Percentiles rank a stretch among this genome's conserved stretches.
phyloP scores from a whole-genome alignment of 2,888 invertebrate genomes.

The Spilarctia lutea region DNA sequence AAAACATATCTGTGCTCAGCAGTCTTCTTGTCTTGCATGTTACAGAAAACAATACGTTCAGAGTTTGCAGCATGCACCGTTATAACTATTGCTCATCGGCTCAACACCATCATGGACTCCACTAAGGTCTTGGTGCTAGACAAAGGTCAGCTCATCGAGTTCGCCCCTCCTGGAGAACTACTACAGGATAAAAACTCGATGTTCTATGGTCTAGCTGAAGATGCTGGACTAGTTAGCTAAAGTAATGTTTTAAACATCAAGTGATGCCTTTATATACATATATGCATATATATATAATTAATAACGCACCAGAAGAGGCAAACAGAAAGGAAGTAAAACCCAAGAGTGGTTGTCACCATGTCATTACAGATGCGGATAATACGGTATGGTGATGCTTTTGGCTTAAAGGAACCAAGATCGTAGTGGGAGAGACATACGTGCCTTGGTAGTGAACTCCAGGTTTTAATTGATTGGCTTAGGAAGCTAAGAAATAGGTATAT shows the following conservation, averaged over 20 bases:
- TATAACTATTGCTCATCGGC: conserved; percentile 96
- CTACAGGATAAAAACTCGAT: conserved; percentile 74
- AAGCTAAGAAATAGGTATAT: too few relatives aligned
- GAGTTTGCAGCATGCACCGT: conserved; percentile 96
- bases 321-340: neutral
- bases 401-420: too few relatives aligned
- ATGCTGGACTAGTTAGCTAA: conserved; percentile 90
- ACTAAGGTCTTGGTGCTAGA: conserved; percentile 94
- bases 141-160: conserved; percentile 92
- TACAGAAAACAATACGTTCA: conserved; percentile 93
- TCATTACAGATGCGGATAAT: too few relatives aligned
- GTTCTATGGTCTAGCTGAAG: conserved; percentile 95
- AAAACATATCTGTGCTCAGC: neutral
- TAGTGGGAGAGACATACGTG: too few relatives aligned
- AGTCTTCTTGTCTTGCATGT: neutral
- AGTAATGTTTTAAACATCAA: neutral
- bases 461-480: too few relatives aligned
- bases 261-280: neutral
- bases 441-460: too few relatives aligned
- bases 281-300: neutral
- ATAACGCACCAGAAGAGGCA: neutral
- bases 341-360: too few relatives aligned
- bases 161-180: conserved; percentile 90
- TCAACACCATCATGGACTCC: conserved; percentile 97
- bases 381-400: too few relatives aligned